Base-by-base conservation (phyloP, 2,797 vertebrate species). In the Cryptoprocta ferox region DNA sequence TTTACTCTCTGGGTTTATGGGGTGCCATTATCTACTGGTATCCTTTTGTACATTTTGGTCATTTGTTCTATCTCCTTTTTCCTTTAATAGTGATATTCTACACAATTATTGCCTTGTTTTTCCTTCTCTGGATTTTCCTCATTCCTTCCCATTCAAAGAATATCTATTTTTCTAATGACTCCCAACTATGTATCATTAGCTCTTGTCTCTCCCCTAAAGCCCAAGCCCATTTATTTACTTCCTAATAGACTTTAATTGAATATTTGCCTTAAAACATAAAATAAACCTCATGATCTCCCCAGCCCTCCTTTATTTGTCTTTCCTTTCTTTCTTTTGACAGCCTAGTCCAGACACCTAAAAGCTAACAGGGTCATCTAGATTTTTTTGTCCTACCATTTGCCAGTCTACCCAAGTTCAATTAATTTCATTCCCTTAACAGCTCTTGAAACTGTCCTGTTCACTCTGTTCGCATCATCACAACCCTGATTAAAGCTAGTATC, bases 141-240 rank as follows among this genome's bases (percentile, higher is more conserved):
- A 80, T 94, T 92, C 3, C 48, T 83, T 95, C 26, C 19, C 24
- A 90, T 90, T 96, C 45, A 96, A 94, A 71, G 80, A 84, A 9
- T 18, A 78, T 66, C 3, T 92, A 42, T 81, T 90, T 90, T 92
- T 90, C 15, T 48, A 35, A 75, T 45, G n/a, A 70, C 16, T 3
- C 30, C 16, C 13, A 70, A 19, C n/a, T 68, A 48, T 45, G 13
- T 80, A 42, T 63, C 7, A 78, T 97, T 15, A 35, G 32, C 32
- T 89, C 32, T 28, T 84, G 6, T 32, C 10, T 87, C 45, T 76
- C 24, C 24, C 30, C 76, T 75, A 87, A 90, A 76, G 1, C 15
- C 37, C 35, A 83, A 16, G 15, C 9, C 4, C 37, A 15, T 89
- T 48, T 30, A 88, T 75, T 18, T 78, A 50, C 53, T 35, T 91